Percentiles rank a stretch among this genome's conserved stretches.
phyloP scores from a whole-genome alignment of 64 coral and sea anemone genomes.

The Montipora capricornis region DNA sequence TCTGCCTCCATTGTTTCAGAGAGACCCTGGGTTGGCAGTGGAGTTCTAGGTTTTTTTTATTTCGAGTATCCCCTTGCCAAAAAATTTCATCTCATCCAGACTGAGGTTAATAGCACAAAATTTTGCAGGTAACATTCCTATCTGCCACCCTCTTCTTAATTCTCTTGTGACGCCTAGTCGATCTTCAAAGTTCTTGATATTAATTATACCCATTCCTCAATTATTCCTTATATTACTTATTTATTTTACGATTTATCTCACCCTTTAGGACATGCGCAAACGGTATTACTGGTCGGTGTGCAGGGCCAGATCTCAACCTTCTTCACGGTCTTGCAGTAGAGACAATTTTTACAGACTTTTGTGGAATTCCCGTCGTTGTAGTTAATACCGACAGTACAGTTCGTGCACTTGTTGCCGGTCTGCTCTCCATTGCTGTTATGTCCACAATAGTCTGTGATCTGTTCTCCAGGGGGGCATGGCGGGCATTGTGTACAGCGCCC shows the following conservation, averaged over 20 bases:
- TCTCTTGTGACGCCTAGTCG: too few species aligned
- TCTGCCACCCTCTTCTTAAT: too few species aligned
- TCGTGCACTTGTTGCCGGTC: background rate
- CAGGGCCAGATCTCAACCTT: background rate
- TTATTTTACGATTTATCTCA: background rate
- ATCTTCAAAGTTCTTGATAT: too few species aligned
- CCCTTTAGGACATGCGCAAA: constrained; percentile 30
- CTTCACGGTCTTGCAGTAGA: background rate
- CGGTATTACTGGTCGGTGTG: background rate
- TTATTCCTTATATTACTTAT: too few species aligned
- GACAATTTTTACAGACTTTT: background rate
- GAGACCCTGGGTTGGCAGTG: too few species aligned
- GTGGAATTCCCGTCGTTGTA: background rate
- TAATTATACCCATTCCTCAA: too few species aligned
- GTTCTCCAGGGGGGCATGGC: background rate
- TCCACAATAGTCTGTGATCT: background rate
- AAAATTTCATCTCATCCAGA: too few species aligned
- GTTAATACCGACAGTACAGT: background rate
- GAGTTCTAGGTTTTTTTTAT: too few species aligned
- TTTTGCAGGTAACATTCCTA: too few species aligned
- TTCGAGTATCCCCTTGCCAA: too few species aligned
- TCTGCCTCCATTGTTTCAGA: too few species aligned
- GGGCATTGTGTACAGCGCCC: background rate
- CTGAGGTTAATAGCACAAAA: too few species aligned
- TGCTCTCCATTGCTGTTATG: background rate